A percentile compares a stretch with the other conserved stretches of the same genome.
phyloP scores from a whole-genome alignment of 2,888 invertebrate species.

The Macaria notata region DNA sequence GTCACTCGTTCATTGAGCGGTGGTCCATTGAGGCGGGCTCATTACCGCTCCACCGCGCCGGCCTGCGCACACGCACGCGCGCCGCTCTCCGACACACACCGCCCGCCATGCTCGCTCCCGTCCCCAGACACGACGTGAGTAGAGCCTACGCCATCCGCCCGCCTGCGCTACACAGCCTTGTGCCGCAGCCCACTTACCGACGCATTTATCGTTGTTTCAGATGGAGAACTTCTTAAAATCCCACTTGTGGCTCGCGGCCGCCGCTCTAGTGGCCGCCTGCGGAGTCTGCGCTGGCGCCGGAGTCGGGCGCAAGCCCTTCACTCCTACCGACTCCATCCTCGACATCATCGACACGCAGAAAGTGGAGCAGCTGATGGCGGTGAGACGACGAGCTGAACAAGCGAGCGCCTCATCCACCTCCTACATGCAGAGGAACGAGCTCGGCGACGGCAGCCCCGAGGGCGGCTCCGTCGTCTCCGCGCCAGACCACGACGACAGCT shows the following conservation, averaged over 20 bases:
- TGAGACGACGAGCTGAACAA: slow-evolving; percentile 71
- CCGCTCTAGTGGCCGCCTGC: slow-evolving; percentile 64
- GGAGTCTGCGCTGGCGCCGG: slow-evolving; percentile 64
- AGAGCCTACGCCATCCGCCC: slow-evolving; percentile 70
- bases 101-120: slow-evolving; percentile 67
- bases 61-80: slow-evolving; percentile 73
- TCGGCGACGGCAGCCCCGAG: slow-evolving; percentile 81
- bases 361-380: slow-evolving; percentile 80
- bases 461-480: slow-evolving; percentile 67
- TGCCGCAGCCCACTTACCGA: slow-evolving; percentile 39
- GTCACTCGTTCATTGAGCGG: slow-evolving; percentile 71
- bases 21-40: slow-evolving; percentile 78
- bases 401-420: slow-evolving; percentile 67
- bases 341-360: slow-evolving; percentile 84
- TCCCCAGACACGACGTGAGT: slow-evolving; percentile 73
- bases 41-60: slow-evolving; percentile 81
- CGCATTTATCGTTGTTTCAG: slow-evolving; percentile 56
- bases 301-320: slow-evolving; percentile 66
- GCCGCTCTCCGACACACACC: slow-evolving; percentile 67
- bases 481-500: slow-evolving; percentile 68
- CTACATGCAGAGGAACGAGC: slow-evolving; percentile 80
- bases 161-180: slow-evolving; percentile 39
- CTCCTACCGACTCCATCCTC: slow-evolving; percentile 81
- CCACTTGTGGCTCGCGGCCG: slow-evolving; percentile 68
- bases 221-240: slow-evolving; percentile 72